Conservation (phyloP, 2,113 vertebrate genomes). For the Gallinago undulata region DNA sequence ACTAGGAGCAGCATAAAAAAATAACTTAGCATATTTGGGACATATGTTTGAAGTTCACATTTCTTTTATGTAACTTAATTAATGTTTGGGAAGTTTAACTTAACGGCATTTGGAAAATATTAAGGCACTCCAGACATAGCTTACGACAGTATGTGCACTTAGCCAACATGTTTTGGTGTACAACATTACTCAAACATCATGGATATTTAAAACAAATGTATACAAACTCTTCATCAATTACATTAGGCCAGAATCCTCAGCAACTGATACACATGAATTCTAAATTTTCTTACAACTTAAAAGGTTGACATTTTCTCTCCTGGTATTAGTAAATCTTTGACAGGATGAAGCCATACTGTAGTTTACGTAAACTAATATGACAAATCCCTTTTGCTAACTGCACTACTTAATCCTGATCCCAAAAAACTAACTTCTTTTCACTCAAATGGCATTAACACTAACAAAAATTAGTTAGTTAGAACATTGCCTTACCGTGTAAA, state of each 20-base stretch:
- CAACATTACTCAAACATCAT: not conserved
- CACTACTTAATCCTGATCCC: not conserved
- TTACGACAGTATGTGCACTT: not conserved
- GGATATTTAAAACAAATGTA: not conserved
- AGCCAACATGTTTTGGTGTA: not conserved
- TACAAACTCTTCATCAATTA: not conserved
- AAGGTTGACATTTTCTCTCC: not conserved
- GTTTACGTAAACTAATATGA: not conserved
- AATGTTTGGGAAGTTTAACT: not conserved
- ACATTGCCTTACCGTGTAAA: constrained; percentile 86
- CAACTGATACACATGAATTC: not conserved
- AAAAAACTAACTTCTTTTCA: not conserved
- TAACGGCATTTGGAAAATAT: not conserved
- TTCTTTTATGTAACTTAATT: not conserved
- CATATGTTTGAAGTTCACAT: not conserved
- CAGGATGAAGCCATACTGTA: not conserved
- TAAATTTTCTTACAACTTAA: not conserved
- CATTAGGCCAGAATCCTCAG: not conserved
- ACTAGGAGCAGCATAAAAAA: not conserved
- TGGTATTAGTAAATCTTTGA: not conserved
- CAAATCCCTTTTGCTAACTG: not conserved
- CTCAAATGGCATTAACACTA: constrained; percentile 8
- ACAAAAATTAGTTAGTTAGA: constrained; percentile 7
- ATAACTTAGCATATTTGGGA: not conserved
- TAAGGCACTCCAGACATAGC: not conserved